phyloP scores from a whole-genome alignment of 37 sponge, comb jelly and placozoan species.

The Geodia barretti region DNA sequence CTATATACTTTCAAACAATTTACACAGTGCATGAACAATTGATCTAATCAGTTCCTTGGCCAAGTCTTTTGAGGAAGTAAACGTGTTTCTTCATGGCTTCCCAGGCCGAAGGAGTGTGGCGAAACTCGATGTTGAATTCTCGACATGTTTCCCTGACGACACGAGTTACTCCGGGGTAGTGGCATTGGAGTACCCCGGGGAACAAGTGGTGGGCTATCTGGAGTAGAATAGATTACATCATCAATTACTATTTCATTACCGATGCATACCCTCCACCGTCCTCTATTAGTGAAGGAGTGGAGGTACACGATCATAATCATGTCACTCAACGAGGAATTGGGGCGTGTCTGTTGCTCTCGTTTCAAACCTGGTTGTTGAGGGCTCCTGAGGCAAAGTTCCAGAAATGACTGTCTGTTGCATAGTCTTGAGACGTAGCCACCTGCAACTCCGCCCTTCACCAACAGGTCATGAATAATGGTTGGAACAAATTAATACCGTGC shows the following conservation, averaged over 20 bases:
- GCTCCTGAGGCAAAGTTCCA: constrained; percentile 87
- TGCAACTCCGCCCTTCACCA: constrained; percentile 90
- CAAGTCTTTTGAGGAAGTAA: constrained; percentile 78
- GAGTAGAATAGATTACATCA: no score
- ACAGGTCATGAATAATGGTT: no score
- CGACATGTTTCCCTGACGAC: constrained; percentile 78
- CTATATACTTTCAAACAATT: no score
- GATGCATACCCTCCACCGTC: no score
- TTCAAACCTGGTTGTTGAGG: constrained; percentile 90
- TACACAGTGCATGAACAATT: no score
- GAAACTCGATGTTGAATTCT: constrained; percentile 85
- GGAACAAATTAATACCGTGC: no score
- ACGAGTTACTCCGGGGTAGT: constrained; percentile 85
- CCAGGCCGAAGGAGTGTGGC: constrained; percentile 72
- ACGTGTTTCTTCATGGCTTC: constrained; percentile 87
- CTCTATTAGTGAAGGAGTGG: no score
- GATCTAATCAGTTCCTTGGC: no score
- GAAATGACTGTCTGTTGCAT: constrained; percentile 91
- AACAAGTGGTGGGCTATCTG: constrained; percentile 91
- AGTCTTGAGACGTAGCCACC: constrained; percentile 86
- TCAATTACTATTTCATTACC: no score
- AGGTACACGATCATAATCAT: no score
- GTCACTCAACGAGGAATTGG: no score
- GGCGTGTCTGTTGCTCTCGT: no score
- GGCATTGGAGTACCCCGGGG: constrained; percentile 86